Evolutionary conservation across 2,113 vertebrate species (phyloP).

Genomic region (Ictidomys tridecemlineatus): DNA sequence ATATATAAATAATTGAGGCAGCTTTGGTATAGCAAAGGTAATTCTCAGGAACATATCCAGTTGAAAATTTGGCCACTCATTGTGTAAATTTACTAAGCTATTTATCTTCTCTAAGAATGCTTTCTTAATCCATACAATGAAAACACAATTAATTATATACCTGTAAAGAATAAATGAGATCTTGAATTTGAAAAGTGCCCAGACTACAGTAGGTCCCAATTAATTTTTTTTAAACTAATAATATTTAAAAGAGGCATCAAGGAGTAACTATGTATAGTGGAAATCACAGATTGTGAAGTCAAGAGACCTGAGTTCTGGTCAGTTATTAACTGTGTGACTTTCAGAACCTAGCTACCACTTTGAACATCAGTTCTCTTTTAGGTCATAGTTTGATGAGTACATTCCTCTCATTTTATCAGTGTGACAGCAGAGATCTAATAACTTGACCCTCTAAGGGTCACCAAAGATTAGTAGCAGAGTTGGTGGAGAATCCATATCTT

Average conservation of each 20-base stretch:
- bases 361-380: background rate
- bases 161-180: conserved; percentile 9
- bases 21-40: background rate
- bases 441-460: background rate
- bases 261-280: background rate
- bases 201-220: background rate
- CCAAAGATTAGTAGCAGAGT: background rate
- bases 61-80: conserved; percentile 7
- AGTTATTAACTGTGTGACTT: background rate
- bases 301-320: background rate
- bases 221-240: background rate
- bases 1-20: conserved; percentile 29
- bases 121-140: conserved; percentile 10
- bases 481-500: background rate
- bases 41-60: conserved; percentile 23
- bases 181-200: background rate
- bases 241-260: background rate
- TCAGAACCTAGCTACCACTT: background rate
- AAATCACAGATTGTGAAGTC: background rate
- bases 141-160: background rate
- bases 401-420: background rate
- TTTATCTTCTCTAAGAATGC: background rate
- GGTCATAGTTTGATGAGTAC: background rate
- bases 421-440: background rate
- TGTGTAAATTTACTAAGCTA: conserved; percentile 31